A percentile compares a stretch with the other conserved stretches of the same genome.
Evolutionary conservation across 2,888 invertebrate genomes (phyloP).

Genomic region (Folsomia manolachei): DNA sequence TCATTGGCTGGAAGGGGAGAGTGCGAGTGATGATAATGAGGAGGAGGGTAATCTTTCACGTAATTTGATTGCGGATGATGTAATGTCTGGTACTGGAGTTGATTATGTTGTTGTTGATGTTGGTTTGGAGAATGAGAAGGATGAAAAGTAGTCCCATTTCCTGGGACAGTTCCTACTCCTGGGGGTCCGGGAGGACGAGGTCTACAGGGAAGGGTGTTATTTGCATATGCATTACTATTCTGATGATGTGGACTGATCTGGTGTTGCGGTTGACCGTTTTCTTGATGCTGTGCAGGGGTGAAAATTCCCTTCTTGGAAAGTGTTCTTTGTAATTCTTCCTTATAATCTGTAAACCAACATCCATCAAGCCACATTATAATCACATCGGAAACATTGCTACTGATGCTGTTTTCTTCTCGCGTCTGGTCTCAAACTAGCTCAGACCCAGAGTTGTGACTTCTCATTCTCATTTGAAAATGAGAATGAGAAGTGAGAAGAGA

Average conservation of each 20-base stretch:
- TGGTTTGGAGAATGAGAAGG: conserved; percentile 29
- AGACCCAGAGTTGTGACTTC: no score
- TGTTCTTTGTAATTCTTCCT: conserved; percentile 38
- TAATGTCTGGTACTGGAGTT: conserved; percentile 42
- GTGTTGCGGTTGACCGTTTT: conserved; percentile 30
- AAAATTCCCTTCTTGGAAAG: conserved; percentile 38
- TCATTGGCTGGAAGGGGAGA: conserved; percentile 36
- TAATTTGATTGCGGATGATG: conserved; percentile 34
- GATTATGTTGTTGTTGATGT: conserved; percentile 31
- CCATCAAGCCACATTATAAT: not conserved
- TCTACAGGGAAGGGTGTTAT: conserved; percentile 30
- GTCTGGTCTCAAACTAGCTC: no score
- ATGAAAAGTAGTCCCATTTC: conserved; percentile 30
- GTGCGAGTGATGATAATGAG: conserved; percentile 28
- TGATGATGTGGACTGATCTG: no score
- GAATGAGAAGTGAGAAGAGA: no score
- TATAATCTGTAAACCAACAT: conserved; percentile 32
- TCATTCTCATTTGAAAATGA: no score
- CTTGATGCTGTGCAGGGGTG: conserved; percentile 34
- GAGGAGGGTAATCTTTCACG: conserved; percentile 35
- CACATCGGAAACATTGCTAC: no score
- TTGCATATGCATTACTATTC: conserved; percentile 21
- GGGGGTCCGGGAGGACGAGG: conserved; percentile 25
- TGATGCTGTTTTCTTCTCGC: no score
- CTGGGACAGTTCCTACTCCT: no score